phyloP scores from a whole-genome alignment of 2,797 vertebrate species.

The Spatula versicolor region DNA sequence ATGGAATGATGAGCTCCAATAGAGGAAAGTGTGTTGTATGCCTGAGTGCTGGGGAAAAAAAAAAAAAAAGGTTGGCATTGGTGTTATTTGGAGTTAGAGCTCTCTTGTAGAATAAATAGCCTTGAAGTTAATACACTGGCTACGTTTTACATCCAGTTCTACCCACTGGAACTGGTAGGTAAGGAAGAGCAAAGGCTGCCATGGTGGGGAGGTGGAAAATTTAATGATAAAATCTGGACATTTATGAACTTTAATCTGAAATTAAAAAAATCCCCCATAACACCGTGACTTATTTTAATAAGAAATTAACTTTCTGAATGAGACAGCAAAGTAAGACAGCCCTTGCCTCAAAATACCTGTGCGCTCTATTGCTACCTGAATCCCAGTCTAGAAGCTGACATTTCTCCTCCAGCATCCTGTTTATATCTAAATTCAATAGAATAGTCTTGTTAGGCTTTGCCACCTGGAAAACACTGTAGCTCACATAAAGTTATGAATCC shows the following conservation, averaged over 20 bases:
- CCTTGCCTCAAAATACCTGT: conserved; percentile 49
- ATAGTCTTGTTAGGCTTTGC: conserved; percentile 56
- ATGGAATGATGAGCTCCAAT: conserved; percentile 64
- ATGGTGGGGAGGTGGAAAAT: background rate
- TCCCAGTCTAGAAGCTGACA: conserved; percentile 27
- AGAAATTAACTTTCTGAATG: background rate
- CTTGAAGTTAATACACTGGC: conserved; percentile 40
- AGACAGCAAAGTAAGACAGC: background rate
- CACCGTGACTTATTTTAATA: background rate
- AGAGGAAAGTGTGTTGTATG: conserved; percentile 47
- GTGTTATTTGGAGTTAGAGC: conserved; percentile 38
- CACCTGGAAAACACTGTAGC: conserved; percentile 67
- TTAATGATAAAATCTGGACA: background rate
- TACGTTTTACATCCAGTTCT: background rate
- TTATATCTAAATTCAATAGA: conserved; percentile 51
- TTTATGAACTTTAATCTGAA: background rate
- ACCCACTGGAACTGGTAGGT: background rate
- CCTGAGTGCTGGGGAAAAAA: conserved; percentile 11
- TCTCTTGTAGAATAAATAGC: conserved; percentile 41
- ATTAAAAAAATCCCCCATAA: background rate
- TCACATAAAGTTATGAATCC: conserved; percentile 56
- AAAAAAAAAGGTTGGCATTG: conserved; percentile 57
- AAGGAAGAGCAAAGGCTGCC: background rate
- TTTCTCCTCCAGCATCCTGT: conserved; percentile 43
- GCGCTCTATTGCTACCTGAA: conserved; percentile 21